phyloP scores from a whole-genome alignment of 2,113 vertebrate species.

The Limanda limanda region DNA sequence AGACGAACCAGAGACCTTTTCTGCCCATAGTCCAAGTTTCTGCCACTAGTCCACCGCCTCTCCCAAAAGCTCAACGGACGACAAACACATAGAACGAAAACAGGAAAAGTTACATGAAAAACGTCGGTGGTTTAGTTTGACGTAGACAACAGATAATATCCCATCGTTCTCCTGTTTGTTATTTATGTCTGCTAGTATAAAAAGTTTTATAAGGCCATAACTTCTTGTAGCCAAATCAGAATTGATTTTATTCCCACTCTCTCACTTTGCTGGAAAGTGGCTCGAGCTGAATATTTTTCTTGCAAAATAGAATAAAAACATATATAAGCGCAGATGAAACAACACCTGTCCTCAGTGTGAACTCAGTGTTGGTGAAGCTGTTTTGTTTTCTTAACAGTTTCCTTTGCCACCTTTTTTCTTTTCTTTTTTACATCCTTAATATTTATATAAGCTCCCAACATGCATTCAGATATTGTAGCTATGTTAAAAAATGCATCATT shows the following conservation, averaged over 20 bases:
- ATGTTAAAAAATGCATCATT: not conserved
- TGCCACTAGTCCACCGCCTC: no score
- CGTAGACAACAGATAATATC: conserved; percentile 37
- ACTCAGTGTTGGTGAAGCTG: conserved; percentile 8
- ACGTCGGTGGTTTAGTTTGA: not conserved
- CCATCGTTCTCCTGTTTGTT: conserved; percentile 2
- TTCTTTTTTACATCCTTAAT: not conserved
- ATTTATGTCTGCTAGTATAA: not conserved
- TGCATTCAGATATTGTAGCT: not conserved
- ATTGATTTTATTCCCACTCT: no score
- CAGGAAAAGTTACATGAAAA: no score
- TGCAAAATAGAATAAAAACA: not conserved
- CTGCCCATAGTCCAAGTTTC: no score
- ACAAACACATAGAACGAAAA: conserved; percentile 40
- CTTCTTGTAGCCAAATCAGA: no score
- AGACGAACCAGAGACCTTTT: no score
- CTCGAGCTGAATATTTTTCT: no score
- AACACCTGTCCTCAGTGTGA: no score
- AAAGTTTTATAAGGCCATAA: not conserved
- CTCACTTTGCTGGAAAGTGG: no score
- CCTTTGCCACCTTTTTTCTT: not conserved
- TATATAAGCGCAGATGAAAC: not conserved
- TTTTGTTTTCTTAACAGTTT: conserved; percentile 5
- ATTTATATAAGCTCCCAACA: not conserved
- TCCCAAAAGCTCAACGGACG: conserved; percentile 28